A percentile compares a stretch with the other conserved stretches of the same genome.
phyloP scores from a whole-genome alignment of 2,113 vertebrate genomes.

The Rattus rattus region DNA sequence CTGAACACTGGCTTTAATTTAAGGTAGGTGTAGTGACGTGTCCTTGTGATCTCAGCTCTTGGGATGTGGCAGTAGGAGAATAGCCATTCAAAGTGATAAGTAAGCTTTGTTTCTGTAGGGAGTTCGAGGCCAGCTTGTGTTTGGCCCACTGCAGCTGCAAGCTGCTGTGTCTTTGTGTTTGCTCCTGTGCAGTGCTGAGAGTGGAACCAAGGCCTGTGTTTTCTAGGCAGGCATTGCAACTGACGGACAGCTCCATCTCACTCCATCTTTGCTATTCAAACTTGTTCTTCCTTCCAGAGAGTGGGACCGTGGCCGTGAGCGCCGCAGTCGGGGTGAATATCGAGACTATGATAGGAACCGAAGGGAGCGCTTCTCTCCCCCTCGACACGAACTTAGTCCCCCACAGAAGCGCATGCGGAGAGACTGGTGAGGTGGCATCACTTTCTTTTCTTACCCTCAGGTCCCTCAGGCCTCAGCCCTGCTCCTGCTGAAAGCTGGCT shows the following conservation, averaged over 20 bases:
- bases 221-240: not conserved
- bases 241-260: not conserved
- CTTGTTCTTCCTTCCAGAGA: slow-evolving; percentile 84
- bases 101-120: not conserved
- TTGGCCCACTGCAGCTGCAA: too few relatives aligned
- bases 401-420: slow-evolving; percentile 96
- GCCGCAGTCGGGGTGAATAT: slow-evolving; percentile 93
- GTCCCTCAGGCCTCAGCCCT: not conserved
- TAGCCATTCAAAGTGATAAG: too few relatives aligned
- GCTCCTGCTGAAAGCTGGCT: not conserved
- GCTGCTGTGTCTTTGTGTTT: not conserved
- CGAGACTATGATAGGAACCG: slow-evolving; percentile 94
- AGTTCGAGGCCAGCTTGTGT: not conserved
- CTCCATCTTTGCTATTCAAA: not conserved
- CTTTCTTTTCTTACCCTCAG: not conserved
- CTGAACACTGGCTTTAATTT: not conserved
- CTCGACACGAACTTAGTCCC: slow-evolving; percentile 93
- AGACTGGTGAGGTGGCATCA: slow-evolving; percentile 89
- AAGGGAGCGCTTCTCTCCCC: slow-evolving; percentile 93
- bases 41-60: not conserved
- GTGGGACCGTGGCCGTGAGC: slow-evolving; percentile 94
- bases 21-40: not conserved
- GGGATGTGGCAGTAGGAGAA: not conserved
- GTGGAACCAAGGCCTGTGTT: not conserved
- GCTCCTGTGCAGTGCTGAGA: not conserved